Evolutionary conservation across 2,113 vertebrate species (phyloP).

Genomic region (Corythoichthys intestinalis): DNA sequence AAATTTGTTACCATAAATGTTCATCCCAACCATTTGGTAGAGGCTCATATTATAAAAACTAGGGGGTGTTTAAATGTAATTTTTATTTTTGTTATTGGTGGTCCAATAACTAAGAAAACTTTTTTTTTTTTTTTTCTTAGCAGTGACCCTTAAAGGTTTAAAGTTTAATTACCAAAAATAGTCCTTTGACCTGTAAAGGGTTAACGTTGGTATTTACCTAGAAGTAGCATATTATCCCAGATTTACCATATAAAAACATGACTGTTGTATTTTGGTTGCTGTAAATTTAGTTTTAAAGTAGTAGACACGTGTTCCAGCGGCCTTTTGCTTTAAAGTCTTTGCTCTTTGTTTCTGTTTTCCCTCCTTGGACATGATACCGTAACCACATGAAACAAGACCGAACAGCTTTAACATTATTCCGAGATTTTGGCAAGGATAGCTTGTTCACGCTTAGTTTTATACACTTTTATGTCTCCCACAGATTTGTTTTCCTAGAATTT

Average conservation of each 20-base stretch:
- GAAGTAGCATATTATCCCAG: conserved; percentile 13
- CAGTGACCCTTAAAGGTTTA: too few relatives aligned
- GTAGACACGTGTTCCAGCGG: conserved; percentile 15
- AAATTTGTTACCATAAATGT: too few relatives aligned
- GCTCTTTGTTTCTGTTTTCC: conserved; percentile 23
- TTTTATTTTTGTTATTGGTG: too few relatives aligned
- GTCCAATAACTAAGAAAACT: too few relatives aligned
- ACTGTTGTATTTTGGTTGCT: conserved; percentile 21
- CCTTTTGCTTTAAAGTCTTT: conserved; percentile 6
- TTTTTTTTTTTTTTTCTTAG: too few relatives aligned
- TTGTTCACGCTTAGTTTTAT: not conserved
- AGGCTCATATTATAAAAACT: too few relatives aligned
- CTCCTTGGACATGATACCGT: not conserved
- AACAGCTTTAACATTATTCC: conserved; percentile 12
- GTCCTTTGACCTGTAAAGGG: too few relatives aligned
- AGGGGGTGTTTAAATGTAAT: too few relatives aligned
- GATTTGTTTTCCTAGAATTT: not conserved
- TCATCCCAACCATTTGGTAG: too few relatives aligned
- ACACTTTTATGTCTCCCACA: not conserved
- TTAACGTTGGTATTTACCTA: conserved; percentile 4
- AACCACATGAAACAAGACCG: conserved; percentile 1
- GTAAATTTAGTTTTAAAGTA: conserved; percentile 17
- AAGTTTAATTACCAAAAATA: too few relatives aligned
- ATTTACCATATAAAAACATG: conserved; percentile 19
- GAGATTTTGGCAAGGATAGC: conserved; percentile 4